phyloP scores from a whole-genome alignment of 2,888 invertebrate genomes.

The Altica lythri region DNA sequence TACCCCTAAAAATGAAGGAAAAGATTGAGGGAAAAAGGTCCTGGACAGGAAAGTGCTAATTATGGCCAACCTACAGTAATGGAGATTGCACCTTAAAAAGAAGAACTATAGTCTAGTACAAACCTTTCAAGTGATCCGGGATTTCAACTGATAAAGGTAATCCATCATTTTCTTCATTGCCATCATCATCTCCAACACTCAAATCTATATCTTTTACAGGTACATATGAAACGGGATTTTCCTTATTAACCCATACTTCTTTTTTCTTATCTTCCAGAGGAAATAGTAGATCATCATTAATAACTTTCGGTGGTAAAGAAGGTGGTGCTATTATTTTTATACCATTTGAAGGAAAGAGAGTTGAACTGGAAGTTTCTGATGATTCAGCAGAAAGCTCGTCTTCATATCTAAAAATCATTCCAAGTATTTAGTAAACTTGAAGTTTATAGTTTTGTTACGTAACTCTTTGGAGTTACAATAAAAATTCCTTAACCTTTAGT shows the following conservation, averaged over 20 bases:
- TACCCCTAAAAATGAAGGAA: no score
- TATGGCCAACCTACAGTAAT: no score
- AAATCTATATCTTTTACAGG: constrained; percentile 22
- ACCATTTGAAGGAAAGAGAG: constrained; percentile 33
- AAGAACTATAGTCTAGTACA: no score
- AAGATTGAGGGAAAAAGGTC: no score
- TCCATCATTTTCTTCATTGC: background rate
- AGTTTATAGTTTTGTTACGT: no score
- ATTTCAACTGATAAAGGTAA: constrained; percentile 34
- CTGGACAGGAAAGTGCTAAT: no score
- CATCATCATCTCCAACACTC: background rate
- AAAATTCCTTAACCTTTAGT: no score
- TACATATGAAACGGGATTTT: constrained; percentile 17
- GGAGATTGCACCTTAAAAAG: no score
- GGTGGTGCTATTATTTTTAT: constrained; percentile 43
- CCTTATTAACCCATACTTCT: constrained; percentile 28
- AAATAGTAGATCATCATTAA: constrained; percentile 40
- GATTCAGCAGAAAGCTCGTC: constrained; percentile 37
- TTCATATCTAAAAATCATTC: constrained; percentile 27
- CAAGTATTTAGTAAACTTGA: background rate
- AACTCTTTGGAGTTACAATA: no score
- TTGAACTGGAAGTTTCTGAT: constrained; percentile 5
- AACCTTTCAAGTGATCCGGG: constrained; percentile 43
- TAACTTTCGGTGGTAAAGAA: constrained; percentile 30
- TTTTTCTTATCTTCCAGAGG: constrained; percentile 35